A percentile compares a stretch with the other conserved stretches of the same genome.
phyloP scores from a whole-genome alignment of 2,888 invertebrate genomes.

The Ochropleura leucogaster region DNA sequence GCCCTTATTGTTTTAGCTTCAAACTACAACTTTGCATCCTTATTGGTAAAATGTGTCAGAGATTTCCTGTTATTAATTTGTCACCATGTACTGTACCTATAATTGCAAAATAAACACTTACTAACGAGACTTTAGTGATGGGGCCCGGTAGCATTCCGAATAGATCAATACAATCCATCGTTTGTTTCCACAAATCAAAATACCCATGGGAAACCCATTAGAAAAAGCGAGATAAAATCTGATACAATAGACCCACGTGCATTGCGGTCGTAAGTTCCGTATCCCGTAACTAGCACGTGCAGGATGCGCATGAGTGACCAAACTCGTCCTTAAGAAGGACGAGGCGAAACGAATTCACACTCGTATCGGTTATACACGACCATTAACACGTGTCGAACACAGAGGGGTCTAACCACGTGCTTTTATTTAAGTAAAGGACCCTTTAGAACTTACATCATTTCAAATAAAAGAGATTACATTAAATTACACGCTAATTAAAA shows the following conservation, averaged over 20 bases:
- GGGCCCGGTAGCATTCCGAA: neutral
- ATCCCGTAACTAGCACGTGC: conserved; percentile 60
- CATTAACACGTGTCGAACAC: conserved; percentile 40
- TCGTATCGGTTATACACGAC: conserved; percentile 42
- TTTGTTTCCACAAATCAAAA: conserved; percentile 7
- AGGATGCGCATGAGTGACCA: conserved; percentile 61
- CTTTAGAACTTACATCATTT: conserved; percentile 1
- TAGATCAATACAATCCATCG: neutral
- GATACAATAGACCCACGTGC: conserved; percentile 57
- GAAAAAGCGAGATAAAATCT: conserved; percentile 36
- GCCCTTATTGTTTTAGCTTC: too few species aligned
- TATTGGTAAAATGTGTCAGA: neutral
- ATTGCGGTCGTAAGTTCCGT: conserved; percentile 23
- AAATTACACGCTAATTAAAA: conserved; percentile 58
- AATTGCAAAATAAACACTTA: too few species aligned
- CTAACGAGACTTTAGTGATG: neutral
- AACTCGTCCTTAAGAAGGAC: conserved; percentile 61
- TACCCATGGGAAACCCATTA: conserved; percentile 14
- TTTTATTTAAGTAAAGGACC: conserved; percentile 4
- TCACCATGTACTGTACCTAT: too few species aligned
- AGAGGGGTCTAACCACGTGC: conserved; percentile 41
- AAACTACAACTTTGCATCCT: too few species aligned
- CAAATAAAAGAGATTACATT: conserved; percentile 25
- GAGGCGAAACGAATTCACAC: conserved; percentile 44
- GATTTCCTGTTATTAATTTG: too few species aligned